A percentile compares a stretch with the other conserved stretches of the same genome.
Evolutionary conservation across 2,797 vertebrate genomes (phyloP).

Genomic region (Catharus ustulatus): DNA sequence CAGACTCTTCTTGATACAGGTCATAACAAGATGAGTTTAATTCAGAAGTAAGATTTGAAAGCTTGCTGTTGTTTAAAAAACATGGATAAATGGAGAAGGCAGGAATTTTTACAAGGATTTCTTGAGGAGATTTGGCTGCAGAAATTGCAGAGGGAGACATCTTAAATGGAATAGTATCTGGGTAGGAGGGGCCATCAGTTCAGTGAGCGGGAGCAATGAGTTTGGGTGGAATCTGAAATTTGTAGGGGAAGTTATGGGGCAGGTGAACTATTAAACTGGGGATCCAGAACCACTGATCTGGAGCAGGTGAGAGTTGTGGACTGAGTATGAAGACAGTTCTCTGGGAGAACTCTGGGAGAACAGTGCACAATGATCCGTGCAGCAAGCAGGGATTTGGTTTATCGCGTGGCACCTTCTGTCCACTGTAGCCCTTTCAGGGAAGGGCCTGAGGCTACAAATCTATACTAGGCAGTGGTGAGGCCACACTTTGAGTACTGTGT

Average conservation of each 20-base stretch:
- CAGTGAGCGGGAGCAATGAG: background rate
- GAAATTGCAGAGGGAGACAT: background rate
- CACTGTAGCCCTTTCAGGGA: background rate
- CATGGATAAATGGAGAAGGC: background rate
- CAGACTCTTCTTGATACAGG: background rate
- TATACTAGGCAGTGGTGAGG: background rate
- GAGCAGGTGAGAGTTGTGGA: background rate
- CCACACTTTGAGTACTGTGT: background rate
- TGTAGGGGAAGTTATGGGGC: background rate
- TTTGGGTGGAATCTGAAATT: background rate
- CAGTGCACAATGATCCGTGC: background rate
- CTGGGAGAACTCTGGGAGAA: background rate
- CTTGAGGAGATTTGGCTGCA: background rate
- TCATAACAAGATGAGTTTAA: background rate
- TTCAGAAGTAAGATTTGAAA: background rate
- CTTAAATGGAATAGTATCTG: background rate
- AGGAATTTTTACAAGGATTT: background rate
- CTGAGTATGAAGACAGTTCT: background rate
- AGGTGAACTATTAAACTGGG: fast-evolving
- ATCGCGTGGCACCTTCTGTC: background rate
- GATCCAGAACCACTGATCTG: background rate
- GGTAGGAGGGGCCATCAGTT: background rate
- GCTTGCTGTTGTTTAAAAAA: background rate
- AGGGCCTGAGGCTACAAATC: background rate
- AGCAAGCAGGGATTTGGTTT: background rate